A percentile compares a stretch with the other conserved stretches of the same genome.
Evolutionary conservation across 2,797 vertebrate species (phyloP).

Genomic region (Acipenser ruthenus): DNA sequence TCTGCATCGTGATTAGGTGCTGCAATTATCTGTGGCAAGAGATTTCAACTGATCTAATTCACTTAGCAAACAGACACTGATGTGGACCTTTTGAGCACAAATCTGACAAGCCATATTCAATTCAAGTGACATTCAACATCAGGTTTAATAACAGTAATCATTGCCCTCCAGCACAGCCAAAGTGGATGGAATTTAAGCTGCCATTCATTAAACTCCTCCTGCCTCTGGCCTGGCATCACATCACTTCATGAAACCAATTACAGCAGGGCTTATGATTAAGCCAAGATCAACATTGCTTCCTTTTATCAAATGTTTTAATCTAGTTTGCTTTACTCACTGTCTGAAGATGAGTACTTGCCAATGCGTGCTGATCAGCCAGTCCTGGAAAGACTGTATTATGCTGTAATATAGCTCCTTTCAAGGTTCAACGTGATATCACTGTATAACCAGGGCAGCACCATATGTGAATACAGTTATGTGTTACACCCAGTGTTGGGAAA

Average conservation of each 20-base stretch:
- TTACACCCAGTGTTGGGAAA: no score
- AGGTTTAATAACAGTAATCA: neutral
- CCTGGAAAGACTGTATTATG: no score
- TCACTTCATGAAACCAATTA: neutral
- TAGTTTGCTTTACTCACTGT: neutral
- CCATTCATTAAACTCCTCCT: neutral
- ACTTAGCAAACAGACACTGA: neutral
- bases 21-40: no score
- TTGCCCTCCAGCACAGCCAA: neutral
- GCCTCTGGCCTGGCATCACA: neutral
- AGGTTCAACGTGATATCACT: no score
- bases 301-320: neutral
- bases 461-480: no score
- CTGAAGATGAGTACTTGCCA: no score
- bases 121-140: neutral
- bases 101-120: neutral
- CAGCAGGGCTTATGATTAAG: neutral
- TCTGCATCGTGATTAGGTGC: no score
- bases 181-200: neutral
- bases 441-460: no score
- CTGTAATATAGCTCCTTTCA: no score
- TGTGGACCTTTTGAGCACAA: neutral
- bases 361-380: no score
- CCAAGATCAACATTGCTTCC: neutral
- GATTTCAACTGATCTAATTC: neutral